A percentile compares a stretch with the other conserved stretches of the same genome.
Evolutionary conservation across 2,888 invertebrate species (phyloP).

Genomic region (Temnothorax rugatulus): DNA sequence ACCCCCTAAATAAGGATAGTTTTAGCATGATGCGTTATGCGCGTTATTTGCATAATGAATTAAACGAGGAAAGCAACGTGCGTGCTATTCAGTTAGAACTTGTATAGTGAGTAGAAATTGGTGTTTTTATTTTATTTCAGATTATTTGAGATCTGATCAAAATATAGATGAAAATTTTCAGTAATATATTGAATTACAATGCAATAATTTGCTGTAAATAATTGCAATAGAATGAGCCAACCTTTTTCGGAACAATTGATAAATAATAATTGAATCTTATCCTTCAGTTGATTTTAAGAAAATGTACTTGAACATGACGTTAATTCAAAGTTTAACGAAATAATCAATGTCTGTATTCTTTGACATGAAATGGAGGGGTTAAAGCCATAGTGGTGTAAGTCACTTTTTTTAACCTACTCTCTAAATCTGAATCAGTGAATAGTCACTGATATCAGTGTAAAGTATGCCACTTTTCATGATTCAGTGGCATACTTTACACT

Average conservation of each 20-base stretch:
- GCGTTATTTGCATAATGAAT: slow-evolving; percentile 35
- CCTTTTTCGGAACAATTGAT: not conserved
- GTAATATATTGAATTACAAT: not conserved
- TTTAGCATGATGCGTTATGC: slow-evolving; percentile 1
- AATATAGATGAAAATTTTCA: not conserved
- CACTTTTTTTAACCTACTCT: too few relatives aligned
- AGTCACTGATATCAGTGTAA: too few relatives aligned
- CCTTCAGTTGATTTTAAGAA: not conserved
- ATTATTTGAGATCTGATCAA: not conserved
- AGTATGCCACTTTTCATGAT: too few relatives aligned
- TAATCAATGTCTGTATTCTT: not conserved
- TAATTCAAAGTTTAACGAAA: slow-evolving; percentile 2
- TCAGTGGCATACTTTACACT: too few relatives aligned
- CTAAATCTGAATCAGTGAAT: too few relatives aligned
- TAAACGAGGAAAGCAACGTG: not conserved
- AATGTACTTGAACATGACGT: not conserved
- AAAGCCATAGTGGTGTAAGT: too few relatives aligned
- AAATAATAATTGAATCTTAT: not conserved
- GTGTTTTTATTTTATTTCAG: not conserved
- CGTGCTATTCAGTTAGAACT: not conserved
- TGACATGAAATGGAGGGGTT: too few relatives aligned
- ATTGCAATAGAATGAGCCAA: not conserved
- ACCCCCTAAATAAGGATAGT: slow-evolving; percentile 2
- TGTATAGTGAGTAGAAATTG: not conserved
- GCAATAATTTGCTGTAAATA: not conserved